These are phyloP conservation scores for Anolis carolinensis DNA, from an alignment of 2,113 vertebrate species.

Conservation along the genomic window DNA sequence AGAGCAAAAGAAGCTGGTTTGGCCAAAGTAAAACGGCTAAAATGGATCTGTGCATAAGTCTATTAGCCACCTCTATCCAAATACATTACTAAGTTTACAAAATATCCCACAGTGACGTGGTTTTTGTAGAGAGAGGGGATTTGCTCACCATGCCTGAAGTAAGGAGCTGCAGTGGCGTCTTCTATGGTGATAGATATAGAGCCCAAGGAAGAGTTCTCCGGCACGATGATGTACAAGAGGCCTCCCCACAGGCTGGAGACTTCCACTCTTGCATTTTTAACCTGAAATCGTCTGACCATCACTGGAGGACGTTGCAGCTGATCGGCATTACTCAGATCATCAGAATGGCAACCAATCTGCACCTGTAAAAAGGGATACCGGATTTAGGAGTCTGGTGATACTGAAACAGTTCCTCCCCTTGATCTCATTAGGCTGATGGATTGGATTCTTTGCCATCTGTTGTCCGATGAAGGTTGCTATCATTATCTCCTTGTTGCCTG, in stretches of 20 bases:
- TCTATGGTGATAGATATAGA: constrained; percentile 64
- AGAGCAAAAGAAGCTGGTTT: too few relatives aligned
- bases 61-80: not conserved
- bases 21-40: too few relatives aligned
- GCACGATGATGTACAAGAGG: constrained; percentile 75
- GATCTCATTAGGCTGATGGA: too few relatives aligned
- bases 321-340: constrained; percentile 52
- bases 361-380: constrained; percentile 57
- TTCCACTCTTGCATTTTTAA: constrained; percentile 59
- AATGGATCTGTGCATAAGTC: too few relatives aligned
- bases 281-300: constrained; percentile 65
- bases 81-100: not conserved
- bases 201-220: constrained; percentile 59
- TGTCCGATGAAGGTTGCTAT: too few relatives aligned
- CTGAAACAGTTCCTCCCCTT: too few relatives aligned
- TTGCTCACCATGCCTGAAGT: constrained; percentile 75
- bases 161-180: constrained; percentile 68
- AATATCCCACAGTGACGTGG: not conserved
- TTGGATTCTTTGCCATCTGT: too few relatives aligned
- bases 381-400: not conserved
- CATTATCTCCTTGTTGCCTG: too few relatives aligned
- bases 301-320: constrained; percentile 66
- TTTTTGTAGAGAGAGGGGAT: not conserved
- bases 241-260: constrained; percentile 77
- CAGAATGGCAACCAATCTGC: constrained; percentile 79